phyloP scores from a whole-genome alignment of 1,140 invertebrate species.

The Drosophila erecta region DNA sequence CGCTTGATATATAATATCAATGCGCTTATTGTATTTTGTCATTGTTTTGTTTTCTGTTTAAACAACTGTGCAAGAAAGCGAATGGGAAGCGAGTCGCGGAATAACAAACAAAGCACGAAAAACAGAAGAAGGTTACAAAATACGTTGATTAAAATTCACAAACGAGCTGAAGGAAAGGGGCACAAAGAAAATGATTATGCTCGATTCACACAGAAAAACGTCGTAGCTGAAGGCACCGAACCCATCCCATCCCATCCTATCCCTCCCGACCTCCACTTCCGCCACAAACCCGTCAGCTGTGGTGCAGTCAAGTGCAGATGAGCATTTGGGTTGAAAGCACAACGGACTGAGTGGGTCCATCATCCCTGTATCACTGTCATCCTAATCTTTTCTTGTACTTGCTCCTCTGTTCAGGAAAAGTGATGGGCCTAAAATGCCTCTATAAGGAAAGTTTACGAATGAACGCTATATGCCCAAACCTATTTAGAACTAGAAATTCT shows the following conservation, averaged over 20 bases:
- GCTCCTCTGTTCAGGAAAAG: background rate
- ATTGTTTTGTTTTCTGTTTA: conserved; percentile 32
- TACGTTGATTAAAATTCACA: conserved; percentile 67
- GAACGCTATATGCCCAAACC: too few relatives aligned
- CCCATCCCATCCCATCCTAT: background rate
- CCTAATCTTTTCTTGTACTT: background rate
- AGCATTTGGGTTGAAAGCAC: conserved; percentile 72
- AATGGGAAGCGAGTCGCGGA: conserved; percentile 38
- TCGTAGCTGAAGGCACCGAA: conserved; percentile 4
- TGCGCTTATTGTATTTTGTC: conserved; percentile 32
- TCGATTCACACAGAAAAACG: conserved; percentile 28
- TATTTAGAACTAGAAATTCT: too few relatives aligned
- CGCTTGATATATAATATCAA: conserved; percentile 30
- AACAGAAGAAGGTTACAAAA: conserved; percentile 66
- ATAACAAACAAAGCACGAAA: conserved; percentile 46
- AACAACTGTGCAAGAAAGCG: conserved; percentile 56
- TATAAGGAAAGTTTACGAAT: background rate
- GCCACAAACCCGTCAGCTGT: conserved; percentile 7
- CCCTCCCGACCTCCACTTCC: too few relatives aligned
- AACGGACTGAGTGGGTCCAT: conserved; percentile 40
- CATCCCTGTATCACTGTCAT: conserved; percentile 1
- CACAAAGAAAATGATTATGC: conserved; percentile 55
- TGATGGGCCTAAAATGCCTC: background rate
- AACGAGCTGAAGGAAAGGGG: conserved; percentile 35
- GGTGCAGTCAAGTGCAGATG: conserved; percentile 70